Conservation (phyloP, 2,113 vertebrate species). For the Solenodon paradoxus region DNA sequence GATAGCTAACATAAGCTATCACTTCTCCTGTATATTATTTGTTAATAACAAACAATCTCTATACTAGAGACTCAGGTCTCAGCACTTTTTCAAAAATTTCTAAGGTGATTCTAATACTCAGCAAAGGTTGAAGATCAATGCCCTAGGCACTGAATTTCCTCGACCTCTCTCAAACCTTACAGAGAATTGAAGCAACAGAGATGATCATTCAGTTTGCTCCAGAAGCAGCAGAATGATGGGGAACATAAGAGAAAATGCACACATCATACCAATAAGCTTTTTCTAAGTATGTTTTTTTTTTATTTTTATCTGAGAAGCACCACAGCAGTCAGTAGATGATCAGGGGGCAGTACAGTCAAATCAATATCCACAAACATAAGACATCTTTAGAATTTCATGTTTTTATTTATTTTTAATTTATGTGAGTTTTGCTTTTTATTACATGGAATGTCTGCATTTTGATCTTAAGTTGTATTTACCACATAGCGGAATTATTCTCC, state of each 20-base stretch:
- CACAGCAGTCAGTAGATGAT: neutral
- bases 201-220: neutral
- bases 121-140: neutral
- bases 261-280: neutral
- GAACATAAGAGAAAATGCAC: neutral
- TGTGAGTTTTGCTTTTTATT: neutral
- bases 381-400: neutral
- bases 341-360: neutral
- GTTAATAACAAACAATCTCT: neutral
- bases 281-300: neutral
- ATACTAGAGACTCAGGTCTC: neutral
- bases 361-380: neutral
- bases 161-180: neutral
- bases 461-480: neutral
- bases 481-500: neutral
- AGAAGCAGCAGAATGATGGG: neutral
- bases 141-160: neutral
- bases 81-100: neutral
- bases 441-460: neutral
- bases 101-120: neutral
- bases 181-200: neutral
- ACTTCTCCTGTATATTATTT: neutral
- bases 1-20: neutral
- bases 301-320: neutral
- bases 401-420: conserved; percentile 16